Evolutionary conservation across 2,113 vertebrate genomes (phyloP), one percentile per base, ranked within the genome.

Genomic region (Oncorhynchus keta): DNA sequence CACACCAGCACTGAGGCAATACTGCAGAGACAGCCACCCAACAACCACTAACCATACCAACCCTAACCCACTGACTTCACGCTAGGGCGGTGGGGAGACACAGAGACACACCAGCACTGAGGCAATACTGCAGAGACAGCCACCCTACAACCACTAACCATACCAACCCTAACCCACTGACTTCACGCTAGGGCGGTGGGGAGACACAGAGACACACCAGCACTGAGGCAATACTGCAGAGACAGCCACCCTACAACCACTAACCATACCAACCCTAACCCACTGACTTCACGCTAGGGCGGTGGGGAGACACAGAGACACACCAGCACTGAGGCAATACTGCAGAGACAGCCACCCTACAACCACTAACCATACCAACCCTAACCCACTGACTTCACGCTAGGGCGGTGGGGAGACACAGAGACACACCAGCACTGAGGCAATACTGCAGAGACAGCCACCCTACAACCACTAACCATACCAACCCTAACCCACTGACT

Each of bases 1-100:
- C n/a, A n/a, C n/a, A n/a, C n/a, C n/a, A n/a, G n/a, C n/a, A n/a
- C n/a, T n/a, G n/a, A n/a, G n/a, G n/a, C n/a, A n/a, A n/a, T n/a
- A n/a, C n/a, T n/a, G n/a, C n/a, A n/a, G n/a, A 62, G 49, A 24
- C 77, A 78, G 32, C 20, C 24, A 57, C 45, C n/a, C 61, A 9
- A 24, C 13, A 13, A 76, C 24, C 7, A 39, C 26, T 9, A 45
- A 26, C 24, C 61, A n/a, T 20, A 24, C 14, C 57, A 61, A n/a
- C 57, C 57, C 57, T 20, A 61, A 16, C 57, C 57, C 18, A 61
- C 39, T 45, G 39, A 45, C 39, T 11, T 45, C 39, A 9, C 9
- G 39, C 39, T 45, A 45, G 39, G 35, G 35, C 35, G 7, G 1
- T 39, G 35, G 51, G 26, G 26, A 28, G 26, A 28, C 26, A 28